Evolutionary conservation across 92 coral and sea anemone genomes (phyloP).

Genomic region (Paragorgia papillata): DNA sequence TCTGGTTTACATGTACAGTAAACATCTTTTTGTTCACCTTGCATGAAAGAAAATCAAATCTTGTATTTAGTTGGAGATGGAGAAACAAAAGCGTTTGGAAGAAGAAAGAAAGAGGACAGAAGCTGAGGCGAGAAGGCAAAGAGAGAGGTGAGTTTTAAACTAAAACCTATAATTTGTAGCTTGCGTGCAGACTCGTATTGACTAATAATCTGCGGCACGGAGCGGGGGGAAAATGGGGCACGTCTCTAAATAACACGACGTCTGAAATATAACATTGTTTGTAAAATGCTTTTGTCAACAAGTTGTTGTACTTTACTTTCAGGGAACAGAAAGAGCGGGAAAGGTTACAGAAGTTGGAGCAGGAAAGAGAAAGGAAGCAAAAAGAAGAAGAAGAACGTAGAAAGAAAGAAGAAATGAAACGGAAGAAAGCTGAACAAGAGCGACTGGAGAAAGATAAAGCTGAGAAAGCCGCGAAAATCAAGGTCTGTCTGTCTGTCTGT

Average conservation of each 20-base stretch:
- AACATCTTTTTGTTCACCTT: too few relatives aligned
- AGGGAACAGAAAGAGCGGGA: constrained; percentile 98
- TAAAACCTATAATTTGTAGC: too few relatives aligned
- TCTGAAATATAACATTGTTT: too few relatives aligned
- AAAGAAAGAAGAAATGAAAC: constrained; percentile 88
- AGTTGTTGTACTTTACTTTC: not conserved
- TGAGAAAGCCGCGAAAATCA: constrained; percentile 64
- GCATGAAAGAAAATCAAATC: not conserved
- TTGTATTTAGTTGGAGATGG: constrained; percentile 75
- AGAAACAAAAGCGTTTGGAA: constrained; percentile 85
- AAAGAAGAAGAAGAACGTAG: constrained; percentile 89
- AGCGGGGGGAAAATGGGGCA: too few relatives aligned
- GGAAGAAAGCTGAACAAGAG: constrained; percentile 87
- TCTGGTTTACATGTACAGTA: too few relatives aligned
- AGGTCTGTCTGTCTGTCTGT: constrained; percentile 2
- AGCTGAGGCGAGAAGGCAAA: constrained; percentile 86
- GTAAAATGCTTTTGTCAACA: not conserved
- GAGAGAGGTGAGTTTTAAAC: constrained; percentile 73
- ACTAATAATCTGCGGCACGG: too few relatives aligned
- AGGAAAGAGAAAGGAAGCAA: constrained; percentile 88
- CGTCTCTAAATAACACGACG: too few relatives aligned
- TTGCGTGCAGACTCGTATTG: too few relatives aligned
- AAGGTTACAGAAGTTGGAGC: constrained; percentile 83
- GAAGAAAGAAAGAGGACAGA: constrained; percentile 88
- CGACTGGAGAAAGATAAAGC: constrained; percentile 89